A percentile compares a stretch with the other conserved stretches of the same genome.
These are phyloP conservation scores for Ramphastos sulfuratus DNA, from an alignment of 2,113 vertebrate genomes.

Conservation along the genomic window DNA sequence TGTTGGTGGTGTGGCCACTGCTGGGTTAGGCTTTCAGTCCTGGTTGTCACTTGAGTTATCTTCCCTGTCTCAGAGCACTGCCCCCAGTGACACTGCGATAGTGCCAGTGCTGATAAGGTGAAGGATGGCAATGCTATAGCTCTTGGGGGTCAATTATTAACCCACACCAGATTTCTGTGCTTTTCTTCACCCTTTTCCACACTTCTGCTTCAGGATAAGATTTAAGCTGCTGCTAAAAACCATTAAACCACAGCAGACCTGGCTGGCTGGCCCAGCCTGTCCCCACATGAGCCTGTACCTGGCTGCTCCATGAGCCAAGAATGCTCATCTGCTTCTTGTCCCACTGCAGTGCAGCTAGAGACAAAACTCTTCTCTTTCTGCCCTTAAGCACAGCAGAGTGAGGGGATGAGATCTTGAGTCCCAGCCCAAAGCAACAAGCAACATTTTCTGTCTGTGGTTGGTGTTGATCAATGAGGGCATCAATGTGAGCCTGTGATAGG, in stretches of 20 bases:
- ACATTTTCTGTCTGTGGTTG: background rate
- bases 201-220: background rate
- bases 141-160: background rate
- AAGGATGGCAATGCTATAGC: background rate
- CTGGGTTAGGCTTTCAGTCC: background rate
- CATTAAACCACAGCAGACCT: too few relatives aligned
- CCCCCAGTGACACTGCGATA: background rate
- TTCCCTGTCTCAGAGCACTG: accelerated
- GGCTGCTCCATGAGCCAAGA: background rate
- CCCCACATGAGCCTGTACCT: accelerated
- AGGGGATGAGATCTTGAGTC: accelerated
- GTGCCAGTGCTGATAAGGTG: background rate
- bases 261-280: background rate
- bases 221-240: background rate
- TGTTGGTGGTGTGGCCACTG: background rate
- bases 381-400: background rate
- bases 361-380: background rate
- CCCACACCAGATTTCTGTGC: background rate
- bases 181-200: background rate
- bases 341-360: background rate
- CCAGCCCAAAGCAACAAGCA: background rate
- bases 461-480: background rate
- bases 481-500: background rate
- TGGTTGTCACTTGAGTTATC: background rate
- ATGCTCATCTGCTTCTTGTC: background rate